A percentile compares a stretch with the other conserved stretches of the same genome.
phyloP scores from a whole-genome alignment of 53 echinoderm and acorn worm genomes.

The Holothuria scabra region DNA sequence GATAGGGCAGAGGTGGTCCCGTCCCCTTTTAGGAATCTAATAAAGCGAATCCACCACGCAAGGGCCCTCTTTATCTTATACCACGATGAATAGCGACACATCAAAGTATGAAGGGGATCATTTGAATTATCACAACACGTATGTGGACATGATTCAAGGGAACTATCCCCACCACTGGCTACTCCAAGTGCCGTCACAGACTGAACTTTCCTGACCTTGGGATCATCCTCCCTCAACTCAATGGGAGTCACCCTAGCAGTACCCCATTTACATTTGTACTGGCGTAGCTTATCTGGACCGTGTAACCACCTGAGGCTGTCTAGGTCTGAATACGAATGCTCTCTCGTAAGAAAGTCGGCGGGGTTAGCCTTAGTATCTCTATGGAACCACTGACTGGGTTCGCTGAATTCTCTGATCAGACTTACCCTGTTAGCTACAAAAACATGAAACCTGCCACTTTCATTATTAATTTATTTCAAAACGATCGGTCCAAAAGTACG shows the following conservation, averaged over 20 bases:
- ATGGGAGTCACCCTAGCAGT: neutral
- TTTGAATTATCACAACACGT: too few species aligned
- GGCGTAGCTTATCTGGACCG: constrained; percentile 20
- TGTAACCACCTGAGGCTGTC: neutral
- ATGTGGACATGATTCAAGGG: too few species aligned
- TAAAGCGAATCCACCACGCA: neutral
- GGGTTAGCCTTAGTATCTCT: constrained; percentile 1
- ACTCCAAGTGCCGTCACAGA: neutral
- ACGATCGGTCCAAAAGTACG: constrained; percentile 52
- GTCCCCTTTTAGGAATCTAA: neutral
- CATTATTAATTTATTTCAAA: too few species aligned
- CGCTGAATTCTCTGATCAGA: neutral
- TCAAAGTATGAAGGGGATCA: too few species aligned
- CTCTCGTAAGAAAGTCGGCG: neutral
- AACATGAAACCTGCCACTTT: neutral
- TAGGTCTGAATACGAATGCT: neutral
- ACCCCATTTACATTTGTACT: neutral
- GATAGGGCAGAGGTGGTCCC: neutral
- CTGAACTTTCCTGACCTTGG: neutral
- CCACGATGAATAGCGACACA: too few species aligned
- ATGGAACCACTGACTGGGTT: constrained; percentile 1
- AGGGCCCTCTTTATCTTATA: too few species aligned
- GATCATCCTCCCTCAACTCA: neutral
- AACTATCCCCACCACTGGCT: neutral
- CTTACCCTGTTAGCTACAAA: neutral